These are phyloP conservation scores for Balearica regulorum DNA, from an alignment of 2,797 vertebrate species.

Conservation along the genomic window DNA sequence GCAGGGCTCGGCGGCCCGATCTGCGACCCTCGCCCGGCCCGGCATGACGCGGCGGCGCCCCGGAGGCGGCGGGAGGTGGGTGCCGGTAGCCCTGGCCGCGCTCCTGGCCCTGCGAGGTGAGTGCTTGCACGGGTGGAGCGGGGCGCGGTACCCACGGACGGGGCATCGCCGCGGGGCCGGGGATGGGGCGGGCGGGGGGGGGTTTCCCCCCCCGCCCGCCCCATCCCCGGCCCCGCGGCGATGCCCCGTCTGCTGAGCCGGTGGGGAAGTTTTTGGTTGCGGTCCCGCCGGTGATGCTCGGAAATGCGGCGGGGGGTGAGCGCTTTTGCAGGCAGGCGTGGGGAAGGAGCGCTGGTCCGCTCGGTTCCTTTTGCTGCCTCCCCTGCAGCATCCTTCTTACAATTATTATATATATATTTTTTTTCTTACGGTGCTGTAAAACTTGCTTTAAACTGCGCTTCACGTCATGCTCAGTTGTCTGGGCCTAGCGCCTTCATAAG, in stretches of 20 bases:
- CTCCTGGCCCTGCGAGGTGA: conserved; percentile 71
- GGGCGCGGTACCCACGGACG: neutral
- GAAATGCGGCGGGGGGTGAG: conserved; percentile 22
- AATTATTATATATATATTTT: neutral
- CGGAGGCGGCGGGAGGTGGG: conserved; percentile 57
- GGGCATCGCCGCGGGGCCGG: neutral
- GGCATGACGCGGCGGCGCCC: conserved; percentile 68
- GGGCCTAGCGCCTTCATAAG: neutral
- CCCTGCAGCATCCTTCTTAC: neutral
- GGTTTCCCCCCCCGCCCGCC: neutral
- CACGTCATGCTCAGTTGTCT: neutral
- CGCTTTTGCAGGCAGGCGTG: neutral
- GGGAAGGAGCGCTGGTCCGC: neutral
- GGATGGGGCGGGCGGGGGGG: neutral
- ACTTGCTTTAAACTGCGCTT: neutral
- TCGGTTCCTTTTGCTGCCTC: neutral
- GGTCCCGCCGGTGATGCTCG: conserved; percentile 43
- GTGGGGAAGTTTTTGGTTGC: conserved; percentile 9
- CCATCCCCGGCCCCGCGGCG: neutral
- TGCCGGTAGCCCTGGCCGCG: conserved; percentile 53
- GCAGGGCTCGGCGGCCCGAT: conserved; percentile 10
- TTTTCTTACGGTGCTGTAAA: neutral
- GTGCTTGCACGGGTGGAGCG: conserved; percentile 2
- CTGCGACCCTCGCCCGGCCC: conserved; percentile 2
- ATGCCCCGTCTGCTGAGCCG: neutral